These are phyloP conservation scores for Drosophila meridiana DNA, from an alignment of 2,888 invertebrate genomes.

Conservation along the genomic window DNA sequence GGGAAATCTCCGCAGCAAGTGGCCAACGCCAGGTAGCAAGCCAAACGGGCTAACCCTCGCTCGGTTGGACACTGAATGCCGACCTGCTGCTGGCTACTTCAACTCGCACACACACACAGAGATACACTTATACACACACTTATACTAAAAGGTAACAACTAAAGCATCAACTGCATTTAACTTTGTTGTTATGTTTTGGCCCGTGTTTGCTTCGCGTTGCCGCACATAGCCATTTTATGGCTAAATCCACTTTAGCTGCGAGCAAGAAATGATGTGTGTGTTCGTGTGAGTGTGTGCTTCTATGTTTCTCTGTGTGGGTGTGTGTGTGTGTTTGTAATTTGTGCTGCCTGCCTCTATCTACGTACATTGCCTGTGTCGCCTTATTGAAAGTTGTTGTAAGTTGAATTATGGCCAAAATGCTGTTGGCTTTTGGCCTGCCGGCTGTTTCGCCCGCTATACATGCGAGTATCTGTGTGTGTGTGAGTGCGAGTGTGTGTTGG, in stretches of 20 bases:
- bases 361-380: conserved; percentile 54
- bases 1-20: conserved; percentile 58
- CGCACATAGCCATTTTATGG: conserved; percentile 73
- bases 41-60: conserved; percentile 32
- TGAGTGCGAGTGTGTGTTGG: conserved; percentile 28
- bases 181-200: conserved; percentile 68
- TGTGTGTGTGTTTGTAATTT: conserved; percentile 44
- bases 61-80: conserved; percentile 28
- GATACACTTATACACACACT: conserved; percentile 8
- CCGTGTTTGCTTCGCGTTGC: conserved; percentile 48
- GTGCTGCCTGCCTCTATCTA: conserved; percentile 43
- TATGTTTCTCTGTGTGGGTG: conserved; percentile 11
- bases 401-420: conserved; percentile 76
- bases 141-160: conserved; percentile 54
- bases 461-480: conserved; percentile 28
- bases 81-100: conserved; percentile 45
- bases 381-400: conserved; percentile 80
- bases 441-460: conserved; percentile 27
- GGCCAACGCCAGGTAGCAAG: conserved; percentile 23
- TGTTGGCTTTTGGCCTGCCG: conserved; percentile 39
- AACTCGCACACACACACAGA: conserved; percentile 11
- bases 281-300: conserved; percentile 10
- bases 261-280: conserved; percentile 47
- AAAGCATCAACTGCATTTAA: conserved; percentile 76
- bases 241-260: conserved; percentile 74